Base-by-base conservation (phyloP, 2,113 vertebrate genomes). In the Suncus etruscus region DNA sequence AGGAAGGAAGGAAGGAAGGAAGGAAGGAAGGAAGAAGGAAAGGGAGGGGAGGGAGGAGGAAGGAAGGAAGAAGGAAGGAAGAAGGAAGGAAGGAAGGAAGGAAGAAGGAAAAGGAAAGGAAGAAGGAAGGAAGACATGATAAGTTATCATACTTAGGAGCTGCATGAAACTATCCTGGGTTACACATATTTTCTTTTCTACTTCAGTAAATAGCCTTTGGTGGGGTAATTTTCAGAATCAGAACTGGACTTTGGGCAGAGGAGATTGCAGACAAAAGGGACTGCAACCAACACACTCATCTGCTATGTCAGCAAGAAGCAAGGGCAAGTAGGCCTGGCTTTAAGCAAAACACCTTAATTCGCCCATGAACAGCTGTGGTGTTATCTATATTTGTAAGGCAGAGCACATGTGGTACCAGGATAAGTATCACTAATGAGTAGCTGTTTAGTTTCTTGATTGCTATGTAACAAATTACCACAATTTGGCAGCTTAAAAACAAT, bases 401-500 rank as follows among this genome's bases (percentile, higher is more conserved):
- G 32, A 84, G 25, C 45, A 8, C 18, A 75, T 48, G 29, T 47
- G 47, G 22, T 24, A 39, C 45, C 50, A 39, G 20, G 3, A 63
- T 47, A 31, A 85, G 16, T 85, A 65, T 63, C 50, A 63, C 61
- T 74, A 75, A n/a, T 83, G 27, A 69, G 27, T 45, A 79, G 39
- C 6, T 83, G 9, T 66, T 83, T 87, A 15, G 15, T 65, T 79
- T 91, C 75, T 25, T 72, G 9, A 54, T 78, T 83, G 27, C 47
- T 79, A 0, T 32, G 29, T 83, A 72, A 83, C 54, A 78, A 72
- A 85, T 51, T 48, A 80, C 22, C 51, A 91, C 10, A 54, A 70
- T 51, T 81, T 84, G n/a, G 84, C 50, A 85, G 51, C 31, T 70
- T 83, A 80, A 79, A 79, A 69, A 68, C 51, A 79, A 76, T 65